Evolutionary conservation across 2,888 invertebrate species (phyloP), one percentile per base, ranked within the genome.

Genomic region (Diaperis boleti): DNA sequence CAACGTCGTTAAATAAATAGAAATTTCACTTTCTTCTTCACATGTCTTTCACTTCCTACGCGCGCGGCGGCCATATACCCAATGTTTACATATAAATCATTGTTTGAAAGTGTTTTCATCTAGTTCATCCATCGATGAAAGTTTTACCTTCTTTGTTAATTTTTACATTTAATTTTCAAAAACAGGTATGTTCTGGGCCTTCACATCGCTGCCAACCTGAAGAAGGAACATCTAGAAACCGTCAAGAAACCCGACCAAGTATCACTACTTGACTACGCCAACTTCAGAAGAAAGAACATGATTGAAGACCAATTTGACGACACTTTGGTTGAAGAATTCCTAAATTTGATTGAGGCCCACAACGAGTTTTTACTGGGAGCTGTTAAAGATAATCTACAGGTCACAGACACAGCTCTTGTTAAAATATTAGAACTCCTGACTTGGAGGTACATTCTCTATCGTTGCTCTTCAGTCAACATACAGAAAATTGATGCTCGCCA

Each of bases 241-340:
- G 79, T 35, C n/a, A 44, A 14, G 26, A 37, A 14, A 7, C 52
- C 57, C 31, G 85, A 86, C 68, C 76, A 78, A 47, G 78, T 85
- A 33, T 81, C 83, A 0, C 65, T 85, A 10, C 73, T 84, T 31
- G 75, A 87, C 15, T 87, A 85, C 67, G 80, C 84, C 65, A 76
- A 81, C 2, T 63, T 75, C 1, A 72, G 79, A 22, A 67, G 76
- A 60, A 76, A 71, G 33, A 84, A 84, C 54, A 77, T 79, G 70
- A 72, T 84, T 67, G 78, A 81, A 17, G 82, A 85, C 74, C 81
- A 85, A 73, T 76, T 83, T 65, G 82, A 86, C 71, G 82, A 85
- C 73, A 84, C 86, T 0, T 80, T 89, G 18, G 76, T 88, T 13
- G 83, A 83, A 47, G 74, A 85, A 62, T 86, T 87, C 70, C 77